These are phyloP conservation scores for Ammodramus savannarum DNA, from an alignment of 2,113 vertebrate genomes.

Conservation along the genomic window DNA sequence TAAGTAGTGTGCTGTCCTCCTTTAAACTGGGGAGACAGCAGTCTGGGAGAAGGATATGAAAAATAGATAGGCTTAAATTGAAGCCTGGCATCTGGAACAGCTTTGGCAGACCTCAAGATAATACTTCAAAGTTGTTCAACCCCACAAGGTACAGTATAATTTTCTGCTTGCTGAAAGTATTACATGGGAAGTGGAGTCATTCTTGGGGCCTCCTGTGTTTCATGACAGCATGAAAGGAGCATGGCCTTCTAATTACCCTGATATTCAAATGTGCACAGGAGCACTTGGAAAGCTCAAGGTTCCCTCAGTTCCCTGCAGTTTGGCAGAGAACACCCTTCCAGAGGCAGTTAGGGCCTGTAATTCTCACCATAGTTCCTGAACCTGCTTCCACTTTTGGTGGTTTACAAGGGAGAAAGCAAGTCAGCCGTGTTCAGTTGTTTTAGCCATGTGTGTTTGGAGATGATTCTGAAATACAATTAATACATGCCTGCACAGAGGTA, in stretches of 20 bases:
- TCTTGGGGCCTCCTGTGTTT: background rate
- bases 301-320: background rate
- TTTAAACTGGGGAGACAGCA: background rate
- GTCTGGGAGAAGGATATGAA: background rate
- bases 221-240: background rate
- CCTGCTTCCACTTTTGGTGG: background rate
- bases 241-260: background rate
- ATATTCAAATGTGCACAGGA: background rate
- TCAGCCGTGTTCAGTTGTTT: background rate
- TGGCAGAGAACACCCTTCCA: background rate
- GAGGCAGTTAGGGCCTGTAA: background rate
- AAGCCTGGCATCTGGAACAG: constrained; percentile 6
- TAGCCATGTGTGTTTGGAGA: fast-evolving
- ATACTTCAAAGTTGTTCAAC: background rate
- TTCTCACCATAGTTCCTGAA: background rate
- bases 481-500: background rate
- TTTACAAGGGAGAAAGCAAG: background rate
- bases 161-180: background rate
- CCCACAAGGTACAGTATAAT: background rate
- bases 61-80: constrained; percentile 20
- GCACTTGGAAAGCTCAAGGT: background rate
- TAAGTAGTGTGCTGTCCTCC: background rate
- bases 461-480: background rate
- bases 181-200: background rate
- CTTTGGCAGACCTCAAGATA: background rate